These are phyloP conservation scores for Notolepis coatsorum DNA, from an alignment of 2,797 vertebrate genomes.

Conservation along the genomic window DNA sequence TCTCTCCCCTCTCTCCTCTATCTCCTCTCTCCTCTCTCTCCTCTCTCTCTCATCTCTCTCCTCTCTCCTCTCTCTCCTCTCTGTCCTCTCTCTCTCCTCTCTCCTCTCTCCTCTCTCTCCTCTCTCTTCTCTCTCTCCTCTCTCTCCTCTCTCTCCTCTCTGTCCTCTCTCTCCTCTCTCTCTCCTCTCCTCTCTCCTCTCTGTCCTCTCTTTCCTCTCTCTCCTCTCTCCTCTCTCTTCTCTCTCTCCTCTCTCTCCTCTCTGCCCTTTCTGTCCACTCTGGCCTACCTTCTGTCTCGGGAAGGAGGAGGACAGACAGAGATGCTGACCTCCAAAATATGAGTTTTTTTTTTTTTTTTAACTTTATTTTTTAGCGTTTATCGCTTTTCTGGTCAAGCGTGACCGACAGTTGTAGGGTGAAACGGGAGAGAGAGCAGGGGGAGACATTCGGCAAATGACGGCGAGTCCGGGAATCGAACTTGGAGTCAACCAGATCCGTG, in stretches of 20 bases:
- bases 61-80: too few species aligned
- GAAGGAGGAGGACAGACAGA: constrained; percentile 46
- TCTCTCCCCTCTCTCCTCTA: too few species aligned
- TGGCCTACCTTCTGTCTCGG: neutral
- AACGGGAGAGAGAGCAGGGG: too few species aligned
- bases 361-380: too few species aligned
- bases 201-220: constrained; percentile 52
- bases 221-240: constrained; percentile 40
- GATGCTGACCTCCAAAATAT: constrained; percentile 65
- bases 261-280: too few species aligned
- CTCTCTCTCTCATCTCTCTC: too few species aligned
- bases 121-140: constrained; percentile 58
- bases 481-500: too few species aligned
- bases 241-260: constrained; percentile 14
- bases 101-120: constrained; percentile 67
- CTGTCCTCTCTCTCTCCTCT: constrained; percentile 71
- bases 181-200: neutral
- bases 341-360: constrained; percentile 39
- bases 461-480: too few species aligned
- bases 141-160: constrained; percentile 5
- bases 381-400: too few species aligned
- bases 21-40: too few species aligned
- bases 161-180: neutral
- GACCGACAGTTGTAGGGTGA: too few species aligned
- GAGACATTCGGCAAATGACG: too few species aligned